Conservation (phyloP, 2,113 vertebrate species). For the Oplegnathus fasciatus region DNA sequence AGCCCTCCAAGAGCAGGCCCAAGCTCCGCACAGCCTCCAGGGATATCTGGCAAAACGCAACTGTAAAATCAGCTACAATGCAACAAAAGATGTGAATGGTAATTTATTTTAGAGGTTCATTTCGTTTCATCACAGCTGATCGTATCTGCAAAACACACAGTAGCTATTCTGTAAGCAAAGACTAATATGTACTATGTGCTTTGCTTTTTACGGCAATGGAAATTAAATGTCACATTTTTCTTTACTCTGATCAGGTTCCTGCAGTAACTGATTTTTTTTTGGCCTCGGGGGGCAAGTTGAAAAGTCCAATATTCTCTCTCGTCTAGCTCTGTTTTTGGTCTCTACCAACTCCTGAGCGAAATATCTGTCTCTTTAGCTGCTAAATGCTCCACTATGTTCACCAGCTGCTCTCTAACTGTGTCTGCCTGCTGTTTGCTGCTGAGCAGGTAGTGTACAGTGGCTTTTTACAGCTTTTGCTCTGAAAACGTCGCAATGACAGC, state of each 20-base stretch:
- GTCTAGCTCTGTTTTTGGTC: background rate
- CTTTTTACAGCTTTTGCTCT: background rate
- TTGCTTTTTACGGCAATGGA: too few species aligned
- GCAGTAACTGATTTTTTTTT: background rate
- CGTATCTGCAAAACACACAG: background rate
- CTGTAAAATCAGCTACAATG: background rate
- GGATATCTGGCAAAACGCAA: conserved; percentile 78
- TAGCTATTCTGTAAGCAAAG: background rate
- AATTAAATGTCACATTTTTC: background rate
- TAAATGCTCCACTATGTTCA: background rate
- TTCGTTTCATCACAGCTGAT: background rate
- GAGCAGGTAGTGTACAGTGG: background rate
- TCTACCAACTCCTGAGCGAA: background rate
- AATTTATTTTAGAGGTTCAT: background rate
- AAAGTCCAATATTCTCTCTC: background rate
- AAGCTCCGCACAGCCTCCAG: conserved; percentile 87
- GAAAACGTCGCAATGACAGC: too few species aligned
- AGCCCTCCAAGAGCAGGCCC: conserved; percentile 92
- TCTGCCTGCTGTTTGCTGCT: background rate
- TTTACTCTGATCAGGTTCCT: background rate
- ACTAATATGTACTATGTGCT: too few species aligned
- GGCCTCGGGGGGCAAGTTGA: too few species aligned
- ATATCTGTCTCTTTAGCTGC: background rate
- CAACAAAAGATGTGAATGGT: background rate
- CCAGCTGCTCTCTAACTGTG: too few species aligned